phyloP scores from a whole-genome alignment of 2,113 vertebrate species.

The Bos taurus region ARS-UCD2.0 NC_037335.1:78832001-78832500 shows the following conservation, averaged over 20 bases:
- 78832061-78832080: rapidly evolving
- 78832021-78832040: neutral
- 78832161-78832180: neutral
- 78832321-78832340: neutral
- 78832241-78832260: neutral
- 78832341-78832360: neutral
- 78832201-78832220: neutral
- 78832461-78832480: neutral
- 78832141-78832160: neutral
- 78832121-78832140: neutral
- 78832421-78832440: neutral
- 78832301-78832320: neutral
- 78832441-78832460: neutral
- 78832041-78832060: neutral
- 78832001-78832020: neutral
- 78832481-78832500: neutral
- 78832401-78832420: neutral
- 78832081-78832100: neutral
- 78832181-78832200: neutral
- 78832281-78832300: neutral
- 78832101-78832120: neutral
- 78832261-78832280: neutral
- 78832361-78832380: neutral
- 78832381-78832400: neutral
- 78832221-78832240: neutral